Conservation (phyloP, 23 tunicate genomes). For the Trididemnum clinides region DNA sequence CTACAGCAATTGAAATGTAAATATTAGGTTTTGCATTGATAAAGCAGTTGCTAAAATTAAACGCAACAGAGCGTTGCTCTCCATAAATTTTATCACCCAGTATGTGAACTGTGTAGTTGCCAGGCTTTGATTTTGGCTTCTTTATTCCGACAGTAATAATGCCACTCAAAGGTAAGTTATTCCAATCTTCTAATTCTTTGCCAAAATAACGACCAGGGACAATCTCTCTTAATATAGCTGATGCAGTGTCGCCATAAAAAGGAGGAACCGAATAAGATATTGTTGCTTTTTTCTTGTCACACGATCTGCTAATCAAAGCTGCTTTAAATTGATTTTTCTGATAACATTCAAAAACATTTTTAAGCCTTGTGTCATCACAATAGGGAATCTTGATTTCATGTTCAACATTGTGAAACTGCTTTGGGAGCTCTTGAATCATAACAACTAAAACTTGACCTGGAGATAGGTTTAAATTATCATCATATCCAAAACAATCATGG, state of each 20-base stretch:
- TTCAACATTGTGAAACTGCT: background rate
- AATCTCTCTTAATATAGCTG: background rate
- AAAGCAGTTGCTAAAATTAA: background rate
- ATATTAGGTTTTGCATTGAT: background rate
- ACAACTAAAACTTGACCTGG: background rate
- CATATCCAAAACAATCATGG: background rate
- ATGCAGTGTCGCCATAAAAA: background rate
- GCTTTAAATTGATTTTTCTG: background rate
- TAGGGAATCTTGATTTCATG: slow-evolving; percentile 6
- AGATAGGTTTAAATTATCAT: background rate
- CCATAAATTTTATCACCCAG: background rate
- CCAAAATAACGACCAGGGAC: background rate
- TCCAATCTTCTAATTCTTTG: background rate
- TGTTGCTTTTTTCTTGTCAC: background rate
- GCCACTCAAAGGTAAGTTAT: background rate
- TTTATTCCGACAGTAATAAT: background rate
- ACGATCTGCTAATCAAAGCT: background rate
- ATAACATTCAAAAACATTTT: slow-evolving; percentile 11
- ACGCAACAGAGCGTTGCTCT: background rate
- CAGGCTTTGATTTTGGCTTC: no score
- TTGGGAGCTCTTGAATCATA: background rate
- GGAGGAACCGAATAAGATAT: background rate
- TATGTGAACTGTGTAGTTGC: background rate
- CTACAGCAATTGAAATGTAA: background rate
- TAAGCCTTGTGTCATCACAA: background rate